Conservation (phyloP, 2,113 vertebrate genomes). For the Cyphomyrus discorhynchus region DNA sequence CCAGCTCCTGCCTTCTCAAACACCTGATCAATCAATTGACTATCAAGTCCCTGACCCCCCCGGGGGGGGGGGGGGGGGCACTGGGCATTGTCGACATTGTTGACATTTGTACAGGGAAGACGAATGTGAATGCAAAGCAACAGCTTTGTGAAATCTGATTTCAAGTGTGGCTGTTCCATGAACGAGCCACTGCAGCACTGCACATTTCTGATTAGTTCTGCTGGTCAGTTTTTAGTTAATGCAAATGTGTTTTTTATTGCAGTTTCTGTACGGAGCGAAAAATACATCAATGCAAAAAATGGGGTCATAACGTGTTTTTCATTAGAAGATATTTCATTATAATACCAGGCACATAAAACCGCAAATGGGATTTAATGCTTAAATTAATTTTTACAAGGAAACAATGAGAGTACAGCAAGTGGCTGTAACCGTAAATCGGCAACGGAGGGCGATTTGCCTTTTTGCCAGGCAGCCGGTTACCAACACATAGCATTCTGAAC, state of each 20-base stretch:
- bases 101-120: not conserved
- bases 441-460: not conserved
- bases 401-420: not conserved
- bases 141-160: not conserved
- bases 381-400: not conserved
- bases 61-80: not conserved
- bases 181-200: not conserved
- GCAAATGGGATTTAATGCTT: not conserved
- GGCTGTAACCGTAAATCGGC: not conserved
- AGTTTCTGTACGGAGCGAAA: not conserved
- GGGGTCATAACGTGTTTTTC: not conserved
- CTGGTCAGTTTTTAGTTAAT: not conserved
- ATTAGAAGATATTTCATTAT: not conserved
- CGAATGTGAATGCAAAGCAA: not conserved
- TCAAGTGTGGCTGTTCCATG: not conserved
- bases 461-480: not conserved
- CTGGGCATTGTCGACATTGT: not conserved
- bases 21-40: not conserved
- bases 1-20: not conserved
- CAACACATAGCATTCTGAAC: not conserved
- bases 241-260: not conserved
- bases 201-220: not conserved
- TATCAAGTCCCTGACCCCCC: not conserved
- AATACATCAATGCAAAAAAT: not conserved
- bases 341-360: not conserved